These are phyloP conservation scores for Sarotherodon lohbergeri DNA, from an alignment of 2,113 vertebrate genomes.

Conservation along the genomic window DNA sequence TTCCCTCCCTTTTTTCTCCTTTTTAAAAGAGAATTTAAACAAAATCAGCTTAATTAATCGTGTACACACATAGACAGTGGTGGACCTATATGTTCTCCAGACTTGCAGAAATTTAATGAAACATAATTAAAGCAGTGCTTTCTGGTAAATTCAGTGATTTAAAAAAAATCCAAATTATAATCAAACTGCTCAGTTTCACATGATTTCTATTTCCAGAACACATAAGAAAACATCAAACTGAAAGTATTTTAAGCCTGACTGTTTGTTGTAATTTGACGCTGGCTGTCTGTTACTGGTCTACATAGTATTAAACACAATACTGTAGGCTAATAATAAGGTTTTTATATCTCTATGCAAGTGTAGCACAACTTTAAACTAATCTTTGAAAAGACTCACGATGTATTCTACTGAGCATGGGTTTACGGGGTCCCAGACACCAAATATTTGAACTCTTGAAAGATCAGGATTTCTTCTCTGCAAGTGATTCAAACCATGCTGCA, in stretches of 20 bases:
- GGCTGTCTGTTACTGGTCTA: not conserved
- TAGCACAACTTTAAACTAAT: not conserved
- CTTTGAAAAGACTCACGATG: not conserved
- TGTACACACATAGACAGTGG: not conserved
- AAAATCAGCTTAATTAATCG: not conserved
- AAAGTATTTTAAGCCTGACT: not conserved
- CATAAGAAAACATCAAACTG: fast-evolving
- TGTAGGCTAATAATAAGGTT: not conserved
- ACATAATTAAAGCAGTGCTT: not conserved
- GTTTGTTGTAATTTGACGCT: not conserved
- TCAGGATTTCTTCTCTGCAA: not conserved
- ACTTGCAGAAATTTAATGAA: not conserved
- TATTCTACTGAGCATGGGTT: fast-evolving
- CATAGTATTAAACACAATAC: not conserved
- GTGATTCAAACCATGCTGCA: not conserved
- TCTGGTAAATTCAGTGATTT: not conserved
- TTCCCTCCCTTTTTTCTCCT: not conserved
- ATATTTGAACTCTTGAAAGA: fast-evolving
- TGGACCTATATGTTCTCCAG: not conserved
- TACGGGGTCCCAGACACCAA: not conserved
- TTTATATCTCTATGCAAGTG: not conserved
- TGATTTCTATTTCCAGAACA: too few species aligned
- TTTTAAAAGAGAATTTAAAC: not conserved
- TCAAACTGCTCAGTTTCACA: not conserved
- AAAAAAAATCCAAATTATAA: not conserved